Base-by-base conservation (phyloP, 2,797 vertebrate species). In the Setipinna tenuifilis region DNA sequence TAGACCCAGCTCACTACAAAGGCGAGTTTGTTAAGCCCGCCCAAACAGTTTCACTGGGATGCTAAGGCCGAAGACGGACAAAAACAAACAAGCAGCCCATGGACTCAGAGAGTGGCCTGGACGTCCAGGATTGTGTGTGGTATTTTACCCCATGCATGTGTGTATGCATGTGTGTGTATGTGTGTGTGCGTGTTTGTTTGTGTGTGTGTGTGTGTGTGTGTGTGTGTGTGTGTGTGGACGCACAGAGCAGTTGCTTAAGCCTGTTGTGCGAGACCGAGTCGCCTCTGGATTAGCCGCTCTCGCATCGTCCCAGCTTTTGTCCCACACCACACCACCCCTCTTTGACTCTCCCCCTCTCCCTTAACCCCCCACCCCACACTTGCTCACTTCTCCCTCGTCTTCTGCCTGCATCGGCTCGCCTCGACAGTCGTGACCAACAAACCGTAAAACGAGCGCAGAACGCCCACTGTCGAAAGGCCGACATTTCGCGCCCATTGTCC, bases 401-500 rank as follows among this genome's bases (percentile, higher is more conserved):
- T 82, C n/a, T 23, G 0, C 71, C 85, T 84, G 81, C 81, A 57
- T 75, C 84, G 85, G 46, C 83, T 57, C 83, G 85, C 35, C 83
- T 57, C 82, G 46, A 57, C 81, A 82, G 84, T 87, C 81, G 82
- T 82, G 86, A 88, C 84, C 86, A 88, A 62, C 85, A 85, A 88
- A 86, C 86, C 83, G 31, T 90, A 84, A 88, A 90, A 90, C 85
- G 80, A 90, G 89, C 87, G 88, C 87, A 87, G 87, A 88, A 86
- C 85, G 82, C 82, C 83, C 21, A 71, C 62, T 41, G 85, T 87
- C 85, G 85, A 87, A 90, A 86, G 85, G 82, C 71, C 85, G 80
- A 88, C 85, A 86, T 88, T 88, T 87, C 71, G 82, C 81, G 28
- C 68, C 82, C 41, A 83, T 85, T 85, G 86, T 88, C 86, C 86